Conservation (phyloP, 1,140 invertebrate species). For the Fopius arisanus region DNA sequence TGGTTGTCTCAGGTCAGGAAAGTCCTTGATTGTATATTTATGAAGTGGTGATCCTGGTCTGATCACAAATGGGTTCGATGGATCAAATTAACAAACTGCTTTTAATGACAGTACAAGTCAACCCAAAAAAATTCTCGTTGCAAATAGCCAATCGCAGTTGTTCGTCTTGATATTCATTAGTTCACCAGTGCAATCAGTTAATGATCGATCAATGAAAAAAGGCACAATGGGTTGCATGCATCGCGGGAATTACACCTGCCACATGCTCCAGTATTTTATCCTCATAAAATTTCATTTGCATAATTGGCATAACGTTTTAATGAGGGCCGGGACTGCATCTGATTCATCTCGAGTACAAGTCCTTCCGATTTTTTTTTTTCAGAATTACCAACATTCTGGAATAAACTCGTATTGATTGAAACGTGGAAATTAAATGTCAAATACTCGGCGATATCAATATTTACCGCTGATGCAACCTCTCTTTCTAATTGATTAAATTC, state of each 20-base stretch:
- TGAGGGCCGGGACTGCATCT: constrained; percentile 8
- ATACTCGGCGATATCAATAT: no score
- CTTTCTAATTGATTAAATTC: no score
- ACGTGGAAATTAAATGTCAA: no score
- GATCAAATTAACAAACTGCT: neutral
- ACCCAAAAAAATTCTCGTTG: no score
- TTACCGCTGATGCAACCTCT: no score
- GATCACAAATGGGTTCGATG: neutral
- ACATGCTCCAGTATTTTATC: constrained; percentile 15
- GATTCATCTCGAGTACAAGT: neutral
- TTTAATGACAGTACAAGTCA: no score
- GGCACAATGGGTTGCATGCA: constrained; percentile 9
- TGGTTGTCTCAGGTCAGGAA: neutral
- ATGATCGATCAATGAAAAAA: neutral
- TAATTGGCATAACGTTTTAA: constrained; percentile 38
- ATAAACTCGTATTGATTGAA: neutral
- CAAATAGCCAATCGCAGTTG: neutral
- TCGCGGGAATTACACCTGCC: constrained; percentile 7
- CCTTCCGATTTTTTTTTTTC: neutral
- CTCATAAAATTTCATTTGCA: constrained; percentile 23
- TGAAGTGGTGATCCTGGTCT: neutral
- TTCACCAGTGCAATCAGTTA: no score
- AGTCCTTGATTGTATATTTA: neutral
- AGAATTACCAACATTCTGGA: neutral
- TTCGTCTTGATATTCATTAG: neutral